These are phyloP conservation scores for Sclerurus mexicanus DNA, from an alignment of 2,113 vertebrate genomes.

Conservation along the genomic window DNA sequence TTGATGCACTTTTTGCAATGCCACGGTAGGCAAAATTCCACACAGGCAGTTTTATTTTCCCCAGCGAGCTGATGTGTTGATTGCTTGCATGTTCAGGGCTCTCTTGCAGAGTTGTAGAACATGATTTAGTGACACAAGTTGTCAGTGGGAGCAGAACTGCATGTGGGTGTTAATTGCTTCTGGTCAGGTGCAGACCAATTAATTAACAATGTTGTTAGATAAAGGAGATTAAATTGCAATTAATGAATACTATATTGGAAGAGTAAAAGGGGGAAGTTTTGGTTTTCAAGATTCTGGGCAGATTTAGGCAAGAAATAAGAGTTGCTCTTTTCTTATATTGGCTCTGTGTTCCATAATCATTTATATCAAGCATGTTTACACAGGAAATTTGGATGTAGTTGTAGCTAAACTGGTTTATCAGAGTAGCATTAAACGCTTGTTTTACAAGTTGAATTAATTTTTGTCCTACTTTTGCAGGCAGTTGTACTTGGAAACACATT, in stretches of 20 bases:
- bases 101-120: neutral
- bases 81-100: neutral
- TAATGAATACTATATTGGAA: neutral
- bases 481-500: neutral
- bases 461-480: neutral
- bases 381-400: neutral
- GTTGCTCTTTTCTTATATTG: neutral
- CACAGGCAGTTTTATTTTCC: neutral
- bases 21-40: neutral
- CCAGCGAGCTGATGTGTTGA: neutral
- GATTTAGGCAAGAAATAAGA: neutral
- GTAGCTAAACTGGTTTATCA: conserved; percentile 29
- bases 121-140: neutral
- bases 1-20: neutral
- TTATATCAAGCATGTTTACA: neutral
- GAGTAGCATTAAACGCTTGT: neutral
- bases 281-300: neutral
- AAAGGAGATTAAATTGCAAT: neutral
- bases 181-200: neutral
- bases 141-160: neutral
- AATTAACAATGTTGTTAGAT: neutral
- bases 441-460: neutral
- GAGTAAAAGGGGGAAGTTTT: neutral
- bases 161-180: neutral
- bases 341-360: neutral